These are phyloP conservation scores for Oikopleura albicans DNA, from an alignment of 23 tunicate species.

Conservation along the genomic window DNA sequence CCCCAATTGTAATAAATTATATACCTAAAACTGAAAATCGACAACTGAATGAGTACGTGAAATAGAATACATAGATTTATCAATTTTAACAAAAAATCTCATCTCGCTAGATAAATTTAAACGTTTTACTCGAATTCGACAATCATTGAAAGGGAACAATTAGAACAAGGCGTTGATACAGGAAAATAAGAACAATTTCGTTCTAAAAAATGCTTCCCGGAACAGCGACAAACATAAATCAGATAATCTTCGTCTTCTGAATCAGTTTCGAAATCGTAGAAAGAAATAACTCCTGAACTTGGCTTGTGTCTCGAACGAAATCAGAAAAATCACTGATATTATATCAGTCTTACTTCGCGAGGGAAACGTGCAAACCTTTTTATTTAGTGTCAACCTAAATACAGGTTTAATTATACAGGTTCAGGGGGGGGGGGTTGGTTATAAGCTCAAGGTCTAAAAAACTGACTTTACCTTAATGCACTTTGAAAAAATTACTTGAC, in stretches of 20 bases:
- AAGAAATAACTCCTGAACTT: neutral
- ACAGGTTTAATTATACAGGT: too few relatives aligned
- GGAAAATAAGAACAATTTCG: neutral
- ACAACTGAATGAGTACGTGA: neutral
- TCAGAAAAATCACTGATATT: too few relatives aligned
- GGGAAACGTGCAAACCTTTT: too few relatives aligned
- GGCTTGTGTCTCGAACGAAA: neutral
- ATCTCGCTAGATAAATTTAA: neutral
- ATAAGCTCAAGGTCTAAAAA: too few relatives aligned
- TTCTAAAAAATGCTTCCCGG: neutral
- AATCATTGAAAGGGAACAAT: neutral
- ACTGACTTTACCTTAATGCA: too few relatives aligned
- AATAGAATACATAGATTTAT: too few relatives aligned
- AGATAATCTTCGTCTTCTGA: neutral
- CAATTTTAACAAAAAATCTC: neutral
- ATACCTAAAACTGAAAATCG: too few relatives aligned
- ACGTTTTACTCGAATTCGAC: neutral
- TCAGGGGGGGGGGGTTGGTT: too few relatives aligned
- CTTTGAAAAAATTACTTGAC: too few relatives aligned
- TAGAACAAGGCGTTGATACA: neutral
- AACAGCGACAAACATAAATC: neutral
- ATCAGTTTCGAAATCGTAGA: neutral
- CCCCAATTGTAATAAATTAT: too few relatives aligned
- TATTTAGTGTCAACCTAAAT: too few relatives aligned
- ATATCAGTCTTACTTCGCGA: too few relatives aligned